These are phyloP conservation scores for Cancer borealis DNA, from an alignment of 2,888 invertebrate genomes.

Conservation along the genomic window DNA sequence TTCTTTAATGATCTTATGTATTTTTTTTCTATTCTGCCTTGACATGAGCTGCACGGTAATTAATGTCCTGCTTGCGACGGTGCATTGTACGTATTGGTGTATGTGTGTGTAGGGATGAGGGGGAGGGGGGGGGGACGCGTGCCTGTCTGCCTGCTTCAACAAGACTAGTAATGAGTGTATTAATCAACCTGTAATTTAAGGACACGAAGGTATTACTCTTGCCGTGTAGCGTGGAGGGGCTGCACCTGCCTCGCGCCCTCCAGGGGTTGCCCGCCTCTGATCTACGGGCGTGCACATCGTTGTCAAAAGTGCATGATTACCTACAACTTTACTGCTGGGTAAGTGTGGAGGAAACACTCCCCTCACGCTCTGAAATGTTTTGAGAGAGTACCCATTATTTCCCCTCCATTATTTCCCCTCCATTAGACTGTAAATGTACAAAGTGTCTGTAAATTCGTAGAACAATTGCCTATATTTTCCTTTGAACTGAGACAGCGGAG, in stretches of 20 bases:
- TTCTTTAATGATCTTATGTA: neutral
- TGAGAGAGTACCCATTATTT: neutral
- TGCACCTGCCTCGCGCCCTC: neutral
- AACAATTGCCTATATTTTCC: neutral
- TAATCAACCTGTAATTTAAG: constrained; percentile 52
- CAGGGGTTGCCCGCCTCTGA: neutral
- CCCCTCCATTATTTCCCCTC: neutral
- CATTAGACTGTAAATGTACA: neutral
- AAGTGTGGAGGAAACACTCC: neutral
- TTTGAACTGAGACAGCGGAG: neutral
- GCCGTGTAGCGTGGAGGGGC: constrained; percentile 30
- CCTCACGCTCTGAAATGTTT: neutral
- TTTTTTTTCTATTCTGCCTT: neutral
- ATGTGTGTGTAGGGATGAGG: neutral
- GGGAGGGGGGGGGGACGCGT: neutral
- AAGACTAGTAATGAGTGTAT: constrained; percentile 52
- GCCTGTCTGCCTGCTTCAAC: neutral
- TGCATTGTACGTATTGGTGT: neutral
- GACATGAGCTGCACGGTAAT: constrained; percentile 1
- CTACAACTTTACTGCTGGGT: neutral
- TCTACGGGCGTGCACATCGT: neutral
- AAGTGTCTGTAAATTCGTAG: constrained; percentile 9
- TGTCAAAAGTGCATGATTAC: constrained; percentile 17
- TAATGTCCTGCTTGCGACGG: neutral
- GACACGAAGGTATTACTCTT: constrained; percentile 35